phyloP scores from a whole-genome alignment of 1,140 invertebrate species.

The Ceratitis capitata region DNA sequence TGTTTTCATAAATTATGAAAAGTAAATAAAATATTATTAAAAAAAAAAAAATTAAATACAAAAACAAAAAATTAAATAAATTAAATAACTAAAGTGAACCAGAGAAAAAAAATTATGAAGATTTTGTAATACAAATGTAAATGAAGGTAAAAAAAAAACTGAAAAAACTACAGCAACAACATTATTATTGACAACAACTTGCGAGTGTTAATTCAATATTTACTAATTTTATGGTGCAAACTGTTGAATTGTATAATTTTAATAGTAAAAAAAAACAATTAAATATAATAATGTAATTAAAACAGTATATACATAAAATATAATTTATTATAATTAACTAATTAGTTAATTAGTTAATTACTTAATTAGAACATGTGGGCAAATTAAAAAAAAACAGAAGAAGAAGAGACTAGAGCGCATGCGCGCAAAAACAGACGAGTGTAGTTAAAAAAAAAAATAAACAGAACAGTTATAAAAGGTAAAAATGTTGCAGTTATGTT shows the following conservation, averaged over 20 bases:
- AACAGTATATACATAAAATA: constrained; percentile 31
- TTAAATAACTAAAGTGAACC: neutral
- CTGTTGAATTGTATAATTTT: constrained; percentile 44
- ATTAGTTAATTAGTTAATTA: too few relatives aligned
- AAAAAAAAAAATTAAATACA: constrained; percentile 34
- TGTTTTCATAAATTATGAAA: constrained; percentile 46
- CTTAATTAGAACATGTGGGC: constrained; percentile 34
- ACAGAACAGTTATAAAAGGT: neutral
- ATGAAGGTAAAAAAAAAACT: neutral
- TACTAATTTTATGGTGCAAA: constrained; percentile 44
- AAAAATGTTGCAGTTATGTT: neutral
- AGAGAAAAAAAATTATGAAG: neutral
- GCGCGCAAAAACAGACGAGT: neutral
- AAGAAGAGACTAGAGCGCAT: neutral
- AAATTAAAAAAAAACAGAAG: neutral
- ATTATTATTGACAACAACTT: neutral
- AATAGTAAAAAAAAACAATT: constrained; percentile 27
- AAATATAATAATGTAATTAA: constrained; percentile 39
- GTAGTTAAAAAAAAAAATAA: neutral
- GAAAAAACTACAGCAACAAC: neutral
- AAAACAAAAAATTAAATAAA: neutral
- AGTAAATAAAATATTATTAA: constrained; percentile 37
- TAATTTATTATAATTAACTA: constrained; percentile 1
- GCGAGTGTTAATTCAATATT: constrained; percentile 36
- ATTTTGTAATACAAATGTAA: constrained; percentile 39